These are phyloP conservation scores for Hypsopygia costalis DNA, from an alignment of 2,888 invertebrate genomes.

Conservation along the genomic window DNA sequence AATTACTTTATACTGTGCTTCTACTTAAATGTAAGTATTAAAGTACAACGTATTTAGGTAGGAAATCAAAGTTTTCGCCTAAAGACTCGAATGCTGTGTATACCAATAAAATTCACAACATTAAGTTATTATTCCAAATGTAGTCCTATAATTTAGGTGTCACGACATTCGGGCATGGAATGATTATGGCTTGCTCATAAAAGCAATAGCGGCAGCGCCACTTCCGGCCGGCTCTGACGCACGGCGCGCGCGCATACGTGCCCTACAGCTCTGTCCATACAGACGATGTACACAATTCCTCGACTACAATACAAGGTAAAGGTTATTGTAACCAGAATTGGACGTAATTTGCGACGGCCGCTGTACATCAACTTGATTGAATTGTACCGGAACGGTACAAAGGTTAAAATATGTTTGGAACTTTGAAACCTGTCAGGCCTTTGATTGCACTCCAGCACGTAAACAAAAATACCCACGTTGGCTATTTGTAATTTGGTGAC, in stretches of 20 bases:
- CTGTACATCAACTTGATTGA: constrained; percentile 33
- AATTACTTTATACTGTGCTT: too few relatives aligned
- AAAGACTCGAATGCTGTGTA: too few relatives aligned
- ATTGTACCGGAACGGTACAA: constrained; percentile 16
- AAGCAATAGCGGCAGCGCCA: constrained; percentile 13
- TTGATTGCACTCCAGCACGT: too few relatives aligned
- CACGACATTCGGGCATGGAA: background rate
- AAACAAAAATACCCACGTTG: too few relatives aligned
- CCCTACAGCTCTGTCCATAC: constrained; percentile 7
- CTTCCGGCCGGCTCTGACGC: constrained; percentile 27
- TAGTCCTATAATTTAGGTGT: background rate
- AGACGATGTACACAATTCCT: constrained; percentile 31
- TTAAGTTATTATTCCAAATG: constrained; percentile 4
- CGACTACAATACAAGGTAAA: constrained; percentile 66
- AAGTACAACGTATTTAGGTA: too few relatives aligned
- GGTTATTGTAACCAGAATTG: constrained; percentile 64
- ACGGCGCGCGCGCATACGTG: constrained; percentile 32
- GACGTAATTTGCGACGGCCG: constrained; percentile 44
- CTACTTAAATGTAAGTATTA: too few relatives aligned
- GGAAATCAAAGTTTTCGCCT: too few relatives aligned
- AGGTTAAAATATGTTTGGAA: constrained; percentile 1
- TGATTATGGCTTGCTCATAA: constrained; percentile 1
- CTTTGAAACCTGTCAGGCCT: too few relatives aligned
- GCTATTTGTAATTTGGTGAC: too few relatives aligned
- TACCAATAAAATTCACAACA: too few relatives aligned